phyloP scores from a whole-genome alignment of 2,888 invertebrate genomes.

The Tryphoninae sp. region DNA sequence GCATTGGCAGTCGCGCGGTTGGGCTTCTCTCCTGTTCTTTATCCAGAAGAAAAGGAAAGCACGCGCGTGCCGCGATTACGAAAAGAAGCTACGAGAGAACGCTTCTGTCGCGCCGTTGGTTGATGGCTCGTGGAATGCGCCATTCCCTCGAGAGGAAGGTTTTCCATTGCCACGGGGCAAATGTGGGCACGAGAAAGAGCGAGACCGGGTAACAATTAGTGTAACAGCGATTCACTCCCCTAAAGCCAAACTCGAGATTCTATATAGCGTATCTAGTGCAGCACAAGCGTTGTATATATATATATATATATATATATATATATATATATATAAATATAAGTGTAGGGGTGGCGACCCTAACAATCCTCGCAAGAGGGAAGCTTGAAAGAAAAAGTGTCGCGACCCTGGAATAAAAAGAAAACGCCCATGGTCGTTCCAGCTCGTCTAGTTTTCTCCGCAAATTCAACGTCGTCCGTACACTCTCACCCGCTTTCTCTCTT shows the following conservation, averaged over 20 bases:
- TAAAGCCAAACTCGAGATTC: conserved; percentile 52
- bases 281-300: conserved; percentile 14
- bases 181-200: conserved; percentile 21
- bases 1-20: not conserved
- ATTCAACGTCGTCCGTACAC: conserved; percentile 33
- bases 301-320: conserved; percentile 18
- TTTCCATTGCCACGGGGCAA: conserved; percentile 48
- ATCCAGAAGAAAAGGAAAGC: conserved; percentile 25
- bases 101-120: conserved; percentile 29
- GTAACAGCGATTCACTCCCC: conserved; percentile 73
- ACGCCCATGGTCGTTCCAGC: conserved; percentile 56
- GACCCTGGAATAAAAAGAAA: conserved; percentile 54
- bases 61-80: conserved; percentile 53
- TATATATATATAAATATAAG: conserved; percentile 17
- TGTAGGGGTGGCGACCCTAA: conserved; percentile 33
- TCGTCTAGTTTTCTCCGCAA: conserved; percentile 53
- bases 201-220: conserved; percentile 74
- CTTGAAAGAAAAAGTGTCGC: conserved; percentile 58
- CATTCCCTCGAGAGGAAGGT: conserved; percentile 50
- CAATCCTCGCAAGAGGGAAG: conserved; percentile 53
- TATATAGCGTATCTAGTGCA: conserved; percentile 32
- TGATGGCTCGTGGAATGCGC: conserved; percentile 53
- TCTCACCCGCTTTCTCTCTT: conserved; percentile 1
- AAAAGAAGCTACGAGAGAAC: conserved; percentile 42
- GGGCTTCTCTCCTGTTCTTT: not conserved